These are phyloP conservation scores for Chrysolina oricalcia DNA, from an alignment of 2,888 invertebrate species.

Conservation along the genomic window DNA sequence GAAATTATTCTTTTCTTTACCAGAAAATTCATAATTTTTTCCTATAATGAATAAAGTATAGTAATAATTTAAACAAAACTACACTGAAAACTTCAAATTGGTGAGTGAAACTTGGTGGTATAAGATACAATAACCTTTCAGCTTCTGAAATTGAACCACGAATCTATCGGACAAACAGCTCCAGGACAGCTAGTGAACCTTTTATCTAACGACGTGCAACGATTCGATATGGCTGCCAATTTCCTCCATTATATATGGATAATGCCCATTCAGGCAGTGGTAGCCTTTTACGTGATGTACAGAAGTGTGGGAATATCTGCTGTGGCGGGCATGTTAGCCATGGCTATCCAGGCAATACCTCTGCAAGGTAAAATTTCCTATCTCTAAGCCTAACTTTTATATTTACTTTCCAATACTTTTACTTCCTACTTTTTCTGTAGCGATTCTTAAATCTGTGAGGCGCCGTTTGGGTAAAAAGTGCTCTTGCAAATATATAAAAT, in stretches of 20 bases:
- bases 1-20: too few species aligned
- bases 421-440: too few species aligned
- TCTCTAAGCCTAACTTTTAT: neutral
- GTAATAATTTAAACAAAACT: too few species aligned
- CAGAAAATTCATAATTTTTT: too few species aligned
- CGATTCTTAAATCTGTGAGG: too few species aligned
- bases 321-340: conserved; percentile 77
- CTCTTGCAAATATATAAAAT: too few species aligned
- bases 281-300: conserved; percentile 78
- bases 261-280: conserved; percentile 82
- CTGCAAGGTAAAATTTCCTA: conserved; percentile 70
- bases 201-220: conserved; percentile 88
- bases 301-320: conserved; percentile 74
- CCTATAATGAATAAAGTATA: too few species aligned
- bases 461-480: too few species aligned
- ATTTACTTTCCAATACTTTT: neutral
- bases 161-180: conserved; percentile 86
- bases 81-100: too few species aligned
- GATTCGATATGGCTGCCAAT: conserved; percentile 83
- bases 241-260: conserved; percentile 87
- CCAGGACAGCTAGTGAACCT: conserved; percentile 88
- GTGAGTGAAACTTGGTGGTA: neutral
- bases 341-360: conserved; percentile 74
- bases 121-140: conserved; percentile 57
- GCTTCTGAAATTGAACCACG: conserved; percentile 78